Base-by-base conservation (phyloP, 2,797 vertebrate genomes). In the Sebastes trivittatus region DNA sequence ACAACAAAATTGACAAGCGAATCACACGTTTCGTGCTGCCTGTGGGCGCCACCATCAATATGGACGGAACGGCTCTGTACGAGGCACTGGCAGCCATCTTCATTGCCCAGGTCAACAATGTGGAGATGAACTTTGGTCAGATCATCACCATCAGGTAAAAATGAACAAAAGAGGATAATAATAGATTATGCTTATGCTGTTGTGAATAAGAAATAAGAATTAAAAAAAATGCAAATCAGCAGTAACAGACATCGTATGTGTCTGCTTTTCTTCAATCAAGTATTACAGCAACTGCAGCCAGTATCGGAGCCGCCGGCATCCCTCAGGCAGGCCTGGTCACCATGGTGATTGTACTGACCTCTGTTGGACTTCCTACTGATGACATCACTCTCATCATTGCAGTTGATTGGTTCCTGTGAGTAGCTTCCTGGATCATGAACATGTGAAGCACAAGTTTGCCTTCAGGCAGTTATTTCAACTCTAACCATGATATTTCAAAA, bases 381-480 rank as follows among this genome's bases (percentile, higher is more conserved):
- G 98, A 99, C 94, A 99, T 99, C 95, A 98, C 97, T 2, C 97
- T 99, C 82, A 99, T 99, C 94, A 98, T 99, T 66, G 98, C 98
- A 0, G 98, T 99, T 74, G 98, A 99, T 88, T 99, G 98, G 98
- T 99, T 99, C 93, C 94, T 99, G 98, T 99, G 93, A 98, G 98
- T 99, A 95, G 67, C 73, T 27, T 7, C 5, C 42, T 13, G 4
- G 23, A 20, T 56, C 16, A 8, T 20, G 3, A 82, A 59, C 11
- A 30, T 13, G 9, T 49, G 9, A 62, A 61, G 46, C 46, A 49
- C 46, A 49, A 16, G 16, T 49, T 49, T 49, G 38, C 36, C 36
- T 38, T 13, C 36, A 2, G 11, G 36, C 36, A 38, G 36, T 38
- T 42, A 42, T 16, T 42, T 42, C 0, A 42, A 16, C 38, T 42